A percentile compares a stretch with the other conserved stretches of the same genome.
phyloP scores from a whole-genome alignment of 2,113 vertebrate species.

The Psilopsiagon aymara region DNA sequence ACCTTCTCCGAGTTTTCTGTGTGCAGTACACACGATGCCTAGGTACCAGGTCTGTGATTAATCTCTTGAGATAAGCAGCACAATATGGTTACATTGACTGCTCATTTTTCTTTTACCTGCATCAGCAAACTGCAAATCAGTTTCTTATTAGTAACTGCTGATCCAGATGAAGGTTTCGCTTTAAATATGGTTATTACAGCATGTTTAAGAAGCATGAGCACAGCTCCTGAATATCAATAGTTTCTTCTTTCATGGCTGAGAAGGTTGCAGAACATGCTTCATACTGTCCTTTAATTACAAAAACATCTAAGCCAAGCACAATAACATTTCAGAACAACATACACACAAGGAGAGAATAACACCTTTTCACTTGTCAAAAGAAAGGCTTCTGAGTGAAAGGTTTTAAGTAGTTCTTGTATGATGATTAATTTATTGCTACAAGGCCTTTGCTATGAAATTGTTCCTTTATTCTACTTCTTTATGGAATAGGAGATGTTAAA shows the following conservation, averaged over 20 bases:
- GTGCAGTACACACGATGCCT: not conserved
- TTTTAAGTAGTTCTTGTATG: not conserved
- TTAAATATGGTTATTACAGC: not conserved
- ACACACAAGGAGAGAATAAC: not conserved
- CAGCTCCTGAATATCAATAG: not conserved
- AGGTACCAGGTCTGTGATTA: not conserved
- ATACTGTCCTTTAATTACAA: not conserved
- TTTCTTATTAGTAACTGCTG: not conserved
- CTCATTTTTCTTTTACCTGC: not conserved
- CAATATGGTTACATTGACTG: not conserved
- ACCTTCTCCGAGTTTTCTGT: not conserved
- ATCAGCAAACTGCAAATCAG: not conserved
- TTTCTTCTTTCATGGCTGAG: not conserved
- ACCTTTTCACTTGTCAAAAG: not conserved
- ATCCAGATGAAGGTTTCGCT: not conserved
- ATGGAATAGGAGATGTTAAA: not conserved
- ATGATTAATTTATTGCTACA: not conserved
- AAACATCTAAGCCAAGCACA: not conserved
- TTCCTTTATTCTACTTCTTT: not conserved
- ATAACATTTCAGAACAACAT: not conserved
- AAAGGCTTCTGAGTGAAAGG: not conserved
- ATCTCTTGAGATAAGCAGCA: not conserved
- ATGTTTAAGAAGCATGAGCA: not conserved
- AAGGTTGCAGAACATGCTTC: not conserved
- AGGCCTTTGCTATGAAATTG: not conserved